phyloP scores from a whole-genome alignment of 2,113 vertebrate genomes.

The Aegotheles bennettii region DNA sequence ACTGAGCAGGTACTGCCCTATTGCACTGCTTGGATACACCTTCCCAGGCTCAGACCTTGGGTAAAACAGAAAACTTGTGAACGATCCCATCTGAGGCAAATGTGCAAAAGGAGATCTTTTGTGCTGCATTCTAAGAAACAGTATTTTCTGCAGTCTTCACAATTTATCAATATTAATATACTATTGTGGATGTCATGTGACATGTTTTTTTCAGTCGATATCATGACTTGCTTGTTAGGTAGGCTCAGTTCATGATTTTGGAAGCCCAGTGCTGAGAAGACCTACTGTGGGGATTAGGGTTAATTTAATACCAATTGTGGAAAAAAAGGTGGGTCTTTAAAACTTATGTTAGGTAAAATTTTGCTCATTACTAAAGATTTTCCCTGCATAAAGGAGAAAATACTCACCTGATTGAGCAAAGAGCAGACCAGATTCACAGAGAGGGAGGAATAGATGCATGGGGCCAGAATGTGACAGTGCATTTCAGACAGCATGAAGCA shows the following conservation, averaged over 20 bases:
- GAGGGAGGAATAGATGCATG: not conserved
- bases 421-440: not conserved
- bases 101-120: not conserved
- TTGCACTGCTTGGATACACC: not conserved
- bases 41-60: not conserved
- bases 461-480: not conserved
- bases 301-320: not conserved
- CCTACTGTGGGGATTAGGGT: not conserved
- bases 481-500: not conserved
- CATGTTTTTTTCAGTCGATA: not conserved
- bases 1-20: not conserved
- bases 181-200: not conserved
- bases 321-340: not conserved
- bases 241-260: not conserved
- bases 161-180: not conserved
- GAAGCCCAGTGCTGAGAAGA: not conserved
- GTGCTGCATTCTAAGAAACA: not conserved
- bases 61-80: not conserved
- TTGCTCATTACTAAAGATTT: not conserved
- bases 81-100: not conserved
- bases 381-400: not conserved
- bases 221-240: not conserved
- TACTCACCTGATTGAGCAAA: not conserved
- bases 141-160: not conserved
- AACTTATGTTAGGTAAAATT: not conserved